Percentiles rank a stretch among this genome's conserved stretches.
These are phyloP conservation scores for Diarsia dahlii DNA, from an alignment of 2,888 invertebrate species.

Conservation along the genomic window DNA sequence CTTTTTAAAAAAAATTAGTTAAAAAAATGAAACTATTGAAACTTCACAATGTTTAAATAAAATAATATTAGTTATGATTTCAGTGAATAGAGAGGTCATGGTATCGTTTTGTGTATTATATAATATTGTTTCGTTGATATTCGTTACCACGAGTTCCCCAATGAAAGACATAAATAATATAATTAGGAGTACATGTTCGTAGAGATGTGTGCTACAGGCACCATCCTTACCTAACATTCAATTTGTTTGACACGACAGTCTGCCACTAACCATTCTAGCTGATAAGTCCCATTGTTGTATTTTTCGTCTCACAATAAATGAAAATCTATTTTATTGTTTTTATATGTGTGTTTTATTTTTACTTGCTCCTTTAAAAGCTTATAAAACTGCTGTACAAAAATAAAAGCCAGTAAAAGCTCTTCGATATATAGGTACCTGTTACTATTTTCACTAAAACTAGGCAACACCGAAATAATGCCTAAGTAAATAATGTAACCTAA, in stretches of 20 bases:
- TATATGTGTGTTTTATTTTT: constrained; percentile 87
- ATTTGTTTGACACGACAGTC: constrained; percentile 89
- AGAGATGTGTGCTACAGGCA: constrained; percentile 50
- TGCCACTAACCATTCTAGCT: constrained; percentile 90
- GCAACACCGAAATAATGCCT: background rate
- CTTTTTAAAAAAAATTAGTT: constrained; percentile 89
- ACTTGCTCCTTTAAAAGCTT: background rate
- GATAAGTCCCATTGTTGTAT: constrained; percentile 91
- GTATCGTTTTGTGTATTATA: constrained; percentile 87
- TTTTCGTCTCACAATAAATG: constrained; percentile 91
- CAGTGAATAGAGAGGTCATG: constrained; percentile 86
- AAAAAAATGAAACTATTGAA: constrained; percentile 87
- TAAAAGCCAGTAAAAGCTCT: background rate
- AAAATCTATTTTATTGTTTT: constrained; percentile 91
- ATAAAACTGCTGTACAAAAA: background rate
- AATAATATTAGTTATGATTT: constrained; percentile 88
- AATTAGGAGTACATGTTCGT: constrained; percentile 80
- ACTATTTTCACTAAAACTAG: background rate
- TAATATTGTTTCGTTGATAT: constrained; percentile 87
- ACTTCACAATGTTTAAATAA: constrained; percentile 88
- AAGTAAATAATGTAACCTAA: background rate
- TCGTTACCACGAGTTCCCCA: constrained; percentile 89
- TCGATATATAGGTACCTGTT: background rate
- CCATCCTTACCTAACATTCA: constrained; percentile 75
- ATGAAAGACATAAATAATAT: constrained; percentile 89